Evolutionary conservation across 2,797 vertebrate genomes (phyloP).

Genomic region (Cyprinodon diabolis): DNA sequence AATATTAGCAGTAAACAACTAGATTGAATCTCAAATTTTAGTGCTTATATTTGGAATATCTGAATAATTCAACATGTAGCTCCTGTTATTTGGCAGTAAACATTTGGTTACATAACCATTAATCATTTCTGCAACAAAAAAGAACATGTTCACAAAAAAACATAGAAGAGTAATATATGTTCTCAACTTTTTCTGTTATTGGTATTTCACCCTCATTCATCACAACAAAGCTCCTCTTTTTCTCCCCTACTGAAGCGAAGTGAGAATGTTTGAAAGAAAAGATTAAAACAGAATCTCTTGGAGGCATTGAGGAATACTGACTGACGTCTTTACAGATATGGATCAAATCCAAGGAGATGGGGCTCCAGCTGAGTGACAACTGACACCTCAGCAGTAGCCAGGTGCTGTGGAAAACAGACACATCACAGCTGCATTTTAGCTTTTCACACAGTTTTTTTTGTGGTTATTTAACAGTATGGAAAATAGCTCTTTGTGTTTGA

Average conservation of each 20-base stretch:
- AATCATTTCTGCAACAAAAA: background rate
- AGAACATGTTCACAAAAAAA: background rate
- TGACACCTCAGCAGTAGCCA: constrained; percentile 39
- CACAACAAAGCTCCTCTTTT: constrained; percentile 21
- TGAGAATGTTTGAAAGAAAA: constrained; percentile 30
- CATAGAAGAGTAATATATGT: background rate
- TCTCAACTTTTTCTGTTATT: constrained; percentile 2
- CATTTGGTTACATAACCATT: background rate
- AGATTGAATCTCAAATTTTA: too few species aligned
- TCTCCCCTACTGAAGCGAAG: constrained; percentile 24
- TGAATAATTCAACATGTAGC: background rate
- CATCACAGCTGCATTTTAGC: constrained; percentile 24
- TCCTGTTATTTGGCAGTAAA: background rate
- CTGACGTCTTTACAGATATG: constrained; percentile 58
- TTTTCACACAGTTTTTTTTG: constrained; percentile 19
- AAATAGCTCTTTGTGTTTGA: constrained; percentile 27
- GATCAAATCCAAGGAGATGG: constrained; percentile 37
- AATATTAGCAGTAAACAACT: too few species aligned
- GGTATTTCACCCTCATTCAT: constrained; percentile 22
- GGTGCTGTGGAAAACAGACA: constrained; percentile 38
- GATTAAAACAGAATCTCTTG: constrained; percentile 14
- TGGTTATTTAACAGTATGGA: constrained; percentile 34
- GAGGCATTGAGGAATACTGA: constrained; percentile 37
- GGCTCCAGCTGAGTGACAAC: constrained; percentile 45
- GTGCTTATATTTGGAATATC: background rate